A percentile compares a stretch with the other conserved stretches of the same genome.
Conservation (phyloP, 2,797 vertebrate species). For the Buphagus erythrorhynchus region DNA sequence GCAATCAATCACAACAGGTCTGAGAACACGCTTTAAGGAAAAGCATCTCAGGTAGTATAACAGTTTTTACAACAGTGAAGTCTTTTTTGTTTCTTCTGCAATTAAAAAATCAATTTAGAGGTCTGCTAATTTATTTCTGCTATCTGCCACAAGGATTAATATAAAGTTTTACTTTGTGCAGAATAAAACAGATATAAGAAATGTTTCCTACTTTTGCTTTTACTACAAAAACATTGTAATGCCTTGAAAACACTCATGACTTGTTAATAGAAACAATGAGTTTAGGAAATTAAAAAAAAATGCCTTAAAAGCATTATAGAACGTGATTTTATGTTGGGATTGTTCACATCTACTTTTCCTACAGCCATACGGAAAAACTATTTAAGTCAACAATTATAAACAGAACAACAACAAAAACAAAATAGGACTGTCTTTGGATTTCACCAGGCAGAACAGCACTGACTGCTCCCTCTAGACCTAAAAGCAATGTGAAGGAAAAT, state of each 20-base stretch:
- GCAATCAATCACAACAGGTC: background rate
- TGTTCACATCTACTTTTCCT: background rate
- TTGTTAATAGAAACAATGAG: background rate
- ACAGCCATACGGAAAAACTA: background rate
- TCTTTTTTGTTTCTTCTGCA: background rate
- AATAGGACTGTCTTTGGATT: background rate
- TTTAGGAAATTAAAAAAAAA: background rate
- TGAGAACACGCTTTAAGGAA: background rate
- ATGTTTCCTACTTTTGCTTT: background rate
- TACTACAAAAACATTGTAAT: background rate
- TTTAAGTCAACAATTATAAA: background rate
- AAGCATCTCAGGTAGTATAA: background rate
- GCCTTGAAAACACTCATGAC: background rate
- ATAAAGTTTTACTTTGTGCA: background rate
- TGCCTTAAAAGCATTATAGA: background rate
- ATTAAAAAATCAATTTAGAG: background rate
- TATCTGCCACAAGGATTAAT: background rate
- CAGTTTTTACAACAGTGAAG: background rate
- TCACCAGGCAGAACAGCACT: background rate
- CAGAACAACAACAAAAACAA: background rate
- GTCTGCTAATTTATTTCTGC: background rate
- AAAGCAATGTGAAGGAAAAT: background rate
- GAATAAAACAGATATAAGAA: background rate
- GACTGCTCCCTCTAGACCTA: background rate
- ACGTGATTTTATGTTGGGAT: accelerated